Evolutionary conservation across 2,888 invertebrate species (phyloP).

Genomic region (Tenthredo livida): DNA sequence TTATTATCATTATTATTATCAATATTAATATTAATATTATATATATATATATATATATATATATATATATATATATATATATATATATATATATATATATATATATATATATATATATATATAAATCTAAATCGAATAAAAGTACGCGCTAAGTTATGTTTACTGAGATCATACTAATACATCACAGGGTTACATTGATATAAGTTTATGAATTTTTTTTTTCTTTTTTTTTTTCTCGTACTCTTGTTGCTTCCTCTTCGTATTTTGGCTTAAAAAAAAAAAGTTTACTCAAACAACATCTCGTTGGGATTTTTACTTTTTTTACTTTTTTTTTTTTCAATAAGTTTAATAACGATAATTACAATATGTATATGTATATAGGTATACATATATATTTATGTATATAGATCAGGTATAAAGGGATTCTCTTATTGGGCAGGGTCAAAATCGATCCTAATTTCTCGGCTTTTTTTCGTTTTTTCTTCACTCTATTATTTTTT

Average conservation of each 20-base stretch:
- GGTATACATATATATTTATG: background rate
- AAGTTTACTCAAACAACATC: background rate
- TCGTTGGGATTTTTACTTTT: background rate
- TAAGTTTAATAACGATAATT: background rate
- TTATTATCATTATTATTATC: slow-evolving; percentile 54
- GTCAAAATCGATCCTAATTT: background rate
- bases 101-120: too few relatives aligned
- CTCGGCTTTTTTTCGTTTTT: background rate
- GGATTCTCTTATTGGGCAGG: background rate
- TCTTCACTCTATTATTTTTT: too few relatives aligned
- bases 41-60: background rate
- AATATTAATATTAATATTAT: background rate
- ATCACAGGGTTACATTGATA: slow-evolving; percentile 78
- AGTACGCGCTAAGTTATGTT: slow-evolving; percentile 75
- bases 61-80: background rate
- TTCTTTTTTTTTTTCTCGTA: slow-evolving; percentile 49
- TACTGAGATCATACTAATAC: slow-evolving; percentile 79
- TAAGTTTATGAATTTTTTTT: slow-evolving; percentile 65
- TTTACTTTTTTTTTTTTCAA: background rate
- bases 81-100: background rate
- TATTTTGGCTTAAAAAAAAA: background rate
- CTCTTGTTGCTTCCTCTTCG: background rate
- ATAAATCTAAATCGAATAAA: slow-evolving; percentile 70
- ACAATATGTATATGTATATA: background rate
- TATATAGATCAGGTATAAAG: background rate